Percentiles rank a stretch among this genome's conserved stretches.
These are phyloP conservation scores for Allygus modestus DNA, from an alignment of 2,888 invertebrate species.

Conservation along the genomic window DNA sequence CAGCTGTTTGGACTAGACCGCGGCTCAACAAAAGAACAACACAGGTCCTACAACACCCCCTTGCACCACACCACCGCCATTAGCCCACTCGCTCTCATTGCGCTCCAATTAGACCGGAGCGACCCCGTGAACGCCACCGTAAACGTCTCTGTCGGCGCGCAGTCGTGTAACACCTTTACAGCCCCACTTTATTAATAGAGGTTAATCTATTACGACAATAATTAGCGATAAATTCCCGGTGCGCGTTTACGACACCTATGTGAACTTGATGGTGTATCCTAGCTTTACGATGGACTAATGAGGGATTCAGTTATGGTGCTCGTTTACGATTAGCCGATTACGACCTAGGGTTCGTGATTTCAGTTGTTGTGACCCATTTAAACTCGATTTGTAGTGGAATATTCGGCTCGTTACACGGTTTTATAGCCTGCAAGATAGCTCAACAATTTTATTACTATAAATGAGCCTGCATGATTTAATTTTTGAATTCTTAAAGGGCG, in stretches of 20 bases:
- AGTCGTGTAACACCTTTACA: conserved; percentile 12
- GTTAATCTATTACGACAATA: conserved; percentile 35
- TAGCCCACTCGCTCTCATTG: not conserved
- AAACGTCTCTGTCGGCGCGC: conserved; percentile 25
- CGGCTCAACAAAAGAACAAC: not conserved
- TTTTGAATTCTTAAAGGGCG: too few species aligned
- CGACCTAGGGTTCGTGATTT: not conserved
- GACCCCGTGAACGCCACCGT: not conserved
- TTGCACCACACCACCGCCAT: not conserved
- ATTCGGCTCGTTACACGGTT: too few species aligned
- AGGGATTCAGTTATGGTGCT: not conserved
- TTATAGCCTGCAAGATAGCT: too few species aligned
- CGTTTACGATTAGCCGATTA: not conserved
- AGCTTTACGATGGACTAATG: not conserved
- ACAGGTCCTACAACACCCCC: not conserved
- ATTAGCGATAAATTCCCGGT: conserved; percentile 19
- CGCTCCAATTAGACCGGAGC: conserved; percentile 21
- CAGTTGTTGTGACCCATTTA: not conserved
- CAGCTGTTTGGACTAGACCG: too few species aligned
- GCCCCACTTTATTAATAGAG: conserved; percentile 33
- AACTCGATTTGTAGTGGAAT: too few species aligned
- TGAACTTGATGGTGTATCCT: not conserved
- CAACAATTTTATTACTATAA: too few species aligned
- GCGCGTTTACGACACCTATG: not conserved
- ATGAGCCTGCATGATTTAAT: too few species aligned